These are phyloP conservation scores for Bombus sibiricus DNA, from an alignment of 1,140 invertebrate species.

Conservation along the genomic window DNA sequence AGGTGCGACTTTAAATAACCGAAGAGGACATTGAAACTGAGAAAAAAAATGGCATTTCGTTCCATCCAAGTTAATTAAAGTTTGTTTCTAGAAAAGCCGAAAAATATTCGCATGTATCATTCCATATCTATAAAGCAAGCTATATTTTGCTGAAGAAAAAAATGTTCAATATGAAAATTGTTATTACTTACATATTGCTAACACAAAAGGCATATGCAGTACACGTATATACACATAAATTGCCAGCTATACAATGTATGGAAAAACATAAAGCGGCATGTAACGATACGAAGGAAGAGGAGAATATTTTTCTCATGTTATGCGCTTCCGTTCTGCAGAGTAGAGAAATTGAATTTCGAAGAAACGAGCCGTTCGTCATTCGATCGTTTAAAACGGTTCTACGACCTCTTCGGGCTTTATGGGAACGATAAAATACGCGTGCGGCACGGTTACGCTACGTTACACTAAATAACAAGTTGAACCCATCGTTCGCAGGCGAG, in stretches of 20 bases:
- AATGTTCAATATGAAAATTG: no score
- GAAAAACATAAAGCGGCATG: no score
- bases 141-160: no score
- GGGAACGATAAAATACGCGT: constrained; percentile 19
- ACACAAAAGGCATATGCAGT: neutral
- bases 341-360: constrained; percentile 33
- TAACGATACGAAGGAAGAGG: no score
- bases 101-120: neutral
- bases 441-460: neutral
- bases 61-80: no score
- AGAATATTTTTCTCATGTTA: neutral
- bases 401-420: constrained; percentile 31
- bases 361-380: constrained; percentile 1
- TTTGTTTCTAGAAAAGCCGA: no score
- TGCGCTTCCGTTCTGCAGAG: neutral
- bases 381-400: constrained; percentile 37
- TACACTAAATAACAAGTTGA: constrained; percentile 10
- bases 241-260: neutral
- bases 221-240: neutral
- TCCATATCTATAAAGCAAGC: neutral
- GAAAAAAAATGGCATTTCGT: neutral
- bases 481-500: neutral
- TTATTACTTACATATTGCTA: neutral
- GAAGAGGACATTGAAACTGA: neutral
- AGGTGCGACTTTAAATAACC: no score